These are phyloP conservation scores for Megaceryle alcyon DNA, from an alignment of 2,797 vertebrate species.

Conservation along the genomic window DNA sequence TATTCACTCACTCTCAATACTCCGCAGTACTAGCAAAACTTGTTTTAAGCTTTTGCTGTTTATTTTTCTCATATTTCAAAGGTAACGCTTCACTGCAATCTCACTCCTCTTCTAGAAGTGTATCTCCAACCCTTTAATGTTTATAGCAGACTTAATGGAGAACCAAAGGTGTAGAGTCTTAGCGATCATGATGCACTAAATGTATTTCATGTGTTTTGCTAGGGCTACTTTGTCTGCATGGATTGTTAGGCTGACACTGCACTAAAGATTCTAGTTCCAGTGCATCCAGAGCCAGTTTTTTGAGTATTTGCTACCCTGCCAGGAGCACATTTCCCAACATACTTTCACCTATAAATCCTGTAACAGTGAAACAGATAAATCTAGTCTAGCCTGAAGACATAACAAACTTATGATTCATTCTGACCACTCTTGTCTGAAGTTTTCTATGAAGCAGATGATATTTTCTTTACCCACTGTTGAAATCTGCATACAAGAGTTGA, in stretches of 20 bases:
- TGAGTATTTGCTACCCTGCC: not conserved
- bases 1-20: not conserved
- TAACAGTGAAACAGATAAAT: not conserved
- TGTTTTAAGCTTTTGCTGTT: not conserved
- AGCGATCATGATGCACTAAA: not conserved
- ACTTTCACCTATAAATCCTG: not conserved
- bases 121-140: not conserved
- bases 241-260: not conserved
- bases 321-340: not conserved
- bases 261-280: not conserved
- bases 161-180: not conserved
- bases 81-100: not conserved
- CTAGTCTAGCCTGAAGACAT: not conserved
- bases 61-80: slow-evolving; percentile 27
- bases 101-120: not conserved
- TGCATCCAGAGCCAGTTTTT: not conserved
- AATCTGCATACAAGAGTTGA: not conserved
- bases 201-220: not conserved
- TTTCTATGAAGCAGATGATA: not conserved
- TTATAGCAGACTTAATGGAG: not conserved
- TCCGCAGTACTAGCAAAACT: not conserved
- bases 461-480: not conserved
- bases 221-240: not conserved
- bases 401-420: not conserved
- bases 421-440: not conserved